A percentile compares a stretch with the other conserved stretches of the same genome.
Evolutionary conservation across 2,113 vertebrate genomes (phyloP).

Genomic region (Gymnarchus niloticus): DNA sequence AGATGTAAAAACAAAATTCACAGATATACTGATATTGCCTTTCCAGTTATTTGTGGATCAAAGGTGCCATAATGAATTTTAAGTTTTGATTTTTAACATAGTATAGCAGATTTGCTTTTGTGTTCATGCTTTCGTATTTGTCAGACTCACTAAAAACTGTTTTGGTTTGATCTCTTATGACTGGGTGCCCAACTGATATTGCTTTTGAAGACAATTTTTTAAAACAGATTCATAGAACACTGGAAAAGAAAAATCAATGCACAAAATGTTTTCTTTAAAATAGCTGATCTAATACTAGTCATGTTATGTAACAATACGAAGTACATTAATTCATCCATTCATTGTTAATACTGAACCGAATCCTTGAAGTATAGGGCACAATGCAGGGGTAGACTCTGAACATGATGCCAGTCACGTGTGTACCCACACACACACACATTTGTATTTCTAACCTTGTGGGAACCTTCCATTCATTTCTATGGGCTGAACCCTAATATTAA

Average conservation of each 20-base stretch:
- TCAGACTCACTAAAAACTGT: not conserved
- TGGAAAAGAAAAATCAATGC: not conserved
- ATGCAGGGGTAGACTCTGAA: not conserved
- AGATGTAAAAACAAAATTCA: not conserved
- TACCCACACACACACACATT: not conserved
- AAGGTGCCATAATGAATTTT: not conserved
- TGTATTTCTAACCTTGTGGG: no score
- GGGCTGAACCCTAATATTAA: no score
- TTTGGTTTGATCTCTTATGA: not conserved
- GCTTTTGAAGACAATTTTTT: not conserved
- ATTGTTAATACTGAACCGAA: not conserved
- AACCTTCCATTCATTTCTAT: no score
- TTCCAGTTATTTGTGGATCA: constrained; percentile 5
- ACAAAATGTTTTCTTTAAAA: not conserved
- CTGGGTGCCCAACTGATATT: not conserved
- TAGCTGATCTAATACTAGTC: not conserved
- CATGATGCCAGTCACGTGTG: not conserved
- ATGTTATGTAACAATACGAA: not conserved
- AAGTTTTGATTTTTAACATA: not conserved
- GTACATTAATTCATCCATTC: not conserved
- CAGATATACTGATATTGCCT: not conserved
- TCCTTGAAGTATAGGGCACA: not conserved
- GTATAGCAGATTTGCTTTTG: not conserved
- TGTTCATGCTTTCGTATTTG: not conserved
- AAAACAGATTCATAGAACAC: not conserved